Conservation (phyloP, 2,113 vertebrate species). For the Nycticryphes semicollaris region DNA sequence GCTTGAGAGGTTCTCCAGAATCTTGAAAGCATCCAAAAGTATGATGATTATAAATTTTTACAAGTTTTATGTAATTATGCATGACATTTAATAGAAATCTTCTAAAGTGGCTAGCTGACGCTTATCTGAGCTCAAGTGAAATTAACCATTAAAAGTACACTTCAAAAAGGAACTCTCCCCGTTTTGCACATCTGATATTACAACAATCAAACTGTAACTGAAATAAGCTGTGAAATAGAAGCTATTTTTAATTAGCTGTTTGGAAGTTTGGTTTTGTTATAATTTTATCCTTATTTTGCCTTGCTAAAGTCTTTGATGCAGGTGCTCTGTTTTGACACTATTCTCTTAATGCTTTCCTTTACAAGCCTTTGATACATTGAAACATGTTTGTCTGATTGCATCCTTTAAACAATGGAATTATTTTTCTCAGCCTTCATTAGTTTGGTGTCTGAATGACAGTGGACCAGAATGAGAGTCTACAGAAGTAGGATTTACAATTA, state of each 20-base stretch:
- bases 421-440: background rate
- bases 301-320: background rate
- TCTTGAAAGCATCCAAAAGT: slow-evolving; percentile 65
- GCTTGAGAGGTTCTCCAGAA: slow-evolving; percentile 71
- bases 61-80: slow-evolving; percentile 72
- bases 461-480: background rate
- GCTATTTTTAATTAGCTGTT: background rate
- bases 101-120: slow-evolving; percentile 57
- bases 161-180: slow-evolving; percentile 23
- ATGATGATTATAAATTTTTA: slow-evolving; percentile 69
- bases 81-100: slow-evolving; percentile 73
- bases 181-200: background rate
- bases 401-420: background rate
- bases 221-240: background rate
- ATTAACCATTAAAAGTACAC: slow-evolving; percentile 51
- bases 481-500: background rate
- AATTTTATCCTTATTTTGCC: background rate
- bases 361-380: background rate
- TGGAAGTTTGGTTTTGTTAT: background rate
- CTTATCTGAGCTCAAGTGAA: slow-evolving; percentile 59
- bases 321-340: background rate
- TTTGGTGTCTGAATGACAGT: background rate
- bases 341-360: background rate
- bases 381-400: background rate
- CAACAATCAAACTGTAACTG: background rate